phyloP scores from a whole-genome alignment of 2,888 invertebrate genomes.

The Masnerella sp. region DNA sequence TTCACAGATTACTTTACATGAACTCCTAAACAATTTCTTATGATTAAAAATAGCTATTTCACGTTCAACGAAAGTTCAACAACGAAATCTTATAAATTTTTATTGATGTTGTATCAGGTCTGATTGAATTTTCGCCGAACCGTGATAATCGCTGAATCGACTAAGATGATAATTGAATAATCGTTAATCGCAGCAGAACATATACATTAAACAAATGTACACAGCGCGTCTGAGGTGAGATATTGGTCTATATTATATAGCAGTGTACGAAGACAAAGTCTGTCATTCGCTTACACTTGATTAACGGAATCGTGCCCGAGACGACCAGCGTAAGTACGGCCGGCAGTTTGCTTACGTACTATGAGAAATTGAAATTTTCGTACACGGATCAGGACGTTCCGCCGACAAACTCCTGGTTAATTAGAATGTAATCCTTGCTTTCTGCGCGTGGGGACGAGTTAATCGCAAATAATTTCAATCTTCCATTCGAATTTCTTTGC shows the following conservation, averaged over 20 bases:
- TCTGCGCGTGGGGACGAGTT: conserved; percentile 49
- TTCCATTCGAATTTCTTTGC: no score
- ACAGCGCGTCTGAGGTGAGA: conserved; percentile 52
- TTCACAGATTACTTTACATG: no score
- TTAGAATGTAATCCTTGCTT: conserved; percentile 63
- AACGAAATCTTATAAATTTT: no score
- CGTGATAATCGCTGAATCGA: conserved; percentile 41
- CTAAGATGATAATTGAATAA: conserved; percentile 58
- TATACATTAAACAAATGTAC: conserved; percentile 49
- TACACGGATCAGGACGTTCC: conserved; percentile 73
- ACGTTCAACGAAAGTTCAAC: conserved; percentile 17
- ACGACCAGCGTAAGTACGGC: conserved; percentile 55
- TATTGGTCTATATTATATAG: conserved; percentile 43
- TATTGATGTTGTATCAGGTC: no score
- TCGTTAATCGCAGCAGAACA: conserved; percentile 44
- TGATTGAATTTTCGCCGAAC: conserved; percentile 22
- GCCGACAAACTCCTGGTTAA: conserved; percentile 70
- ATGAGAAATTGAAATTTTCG: conserved; percentile 76
- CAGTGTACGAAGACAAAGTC: conserved; percentile 66
- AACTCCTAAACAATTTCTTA: no score
- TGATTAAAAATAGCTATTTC: conserved; percentile 8
- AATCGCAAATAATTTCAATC: conserved; percentile 58
- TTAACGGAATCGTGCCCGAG: conserved; percentile 59
- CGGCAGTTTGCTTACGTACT: conserved; percentile 60
- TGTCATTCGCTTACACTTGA: conserved; percentile 66